Conservation (phyloP, 1,140 invertebrate species). For the Micrasema minimum region DNA sequence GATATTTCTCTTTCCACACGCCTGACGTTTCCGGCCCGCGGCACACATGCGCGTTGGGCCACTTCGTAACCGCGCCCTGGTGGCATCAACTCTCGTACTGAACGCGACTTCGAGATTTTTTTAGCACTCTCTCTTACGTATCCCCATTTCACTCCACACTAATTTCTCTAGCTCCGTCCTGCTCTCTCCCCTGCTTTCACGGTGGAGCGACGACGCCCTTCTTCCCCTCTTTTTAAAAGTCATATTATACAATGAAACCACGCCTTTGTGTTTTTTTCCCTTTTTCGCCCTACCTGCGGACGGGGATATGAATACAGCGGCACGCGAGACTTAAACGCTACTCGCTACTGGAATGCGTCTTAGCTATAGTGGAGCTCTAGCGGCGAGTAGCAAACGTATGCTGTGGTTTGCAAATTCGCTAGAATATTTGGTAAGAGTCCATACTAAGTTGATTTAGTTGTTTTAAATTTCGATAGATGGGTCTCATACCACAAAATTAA, state of each 20-base stretch:
- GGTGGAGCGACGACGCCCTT: slow-evolving; percentile 48
- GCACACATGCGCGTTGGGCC: slow-evolving; percentile 28
- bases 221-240: slow-evolving; percentile 51
- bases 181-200: slow-evolving; percentile 28
- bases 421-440: background rate
- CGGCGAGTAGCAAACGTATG: slow-evolving; percentile 43
- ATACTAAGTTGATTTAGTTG: background rate
- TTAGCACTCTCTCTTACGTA: slow-evolving; percentile 40
- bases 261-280: slow-evolving; percentile 50
- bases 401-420: background rate
- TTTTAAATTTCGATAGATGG: slow-evolving; percentile 4
- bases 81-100: slow-evolving; percentile 42
- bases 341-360: slow-evolving; percentile 22
- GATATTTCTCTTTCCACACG: slow-evolving; percentile 28
- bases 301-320: slow-evolving; percentile 40
- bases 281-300: slow-evolving; percentile 29
- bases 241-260: slow-evolving; percentile 48
- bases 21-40: slow-evolving; percentile 16
- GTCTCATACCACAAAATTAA: background rate
- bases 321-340: slow-evolving; percentile 8
- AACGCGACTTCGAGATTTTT: slow-evolving; percentile 44
- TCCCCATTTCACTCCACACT: slow-evolving; percentile 41
- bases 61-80: slow-evolving; percentile 44
- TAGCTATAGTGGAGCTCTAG: slow-evolving; percentile 15
- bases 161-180: slow-evolving; percentile 44